phyloP scores from a whole-genome alignment of 1,140 invertebrate genomes.

The Scaptomyza graminum region DNA sequence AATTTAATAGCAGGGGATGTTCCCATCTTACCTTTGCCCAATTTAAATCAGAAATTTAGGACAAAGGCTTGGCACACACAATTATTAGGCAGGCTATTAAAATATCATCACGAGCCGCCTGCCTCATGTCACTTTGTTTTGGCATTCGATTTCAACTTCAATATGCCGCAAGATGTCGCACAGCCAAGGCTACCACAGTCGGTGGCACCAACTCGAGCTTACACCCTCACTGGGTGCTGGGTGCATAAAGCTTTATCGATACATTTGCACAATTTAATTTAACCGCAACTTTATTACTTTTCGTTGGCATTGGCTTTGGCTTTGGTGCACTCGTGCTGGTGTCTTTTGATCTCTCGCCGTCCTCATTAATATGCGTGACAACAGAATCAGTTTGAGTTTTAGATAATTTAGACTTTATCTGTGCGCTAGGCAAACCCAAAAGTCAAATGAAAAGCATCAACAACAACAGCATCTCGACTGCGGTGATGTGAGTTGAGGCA shows the following conservation, averaged over 20 bases:
- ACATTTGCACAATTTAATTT: slow-evolving; percentile 80
- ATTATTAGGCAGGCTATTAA: background rate
- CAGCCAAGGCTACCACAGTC: background rate
- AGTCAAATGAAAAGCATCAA: slow-evolving; percentile 16
- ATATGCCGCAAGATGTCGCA: slow-evolving; percentile 23
- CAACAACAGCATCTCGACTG: slow-evolving; percentile 1
- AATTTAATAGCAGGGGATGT: too few species aligned
- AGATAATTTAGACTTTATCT: slow-evolving; percentile 76
- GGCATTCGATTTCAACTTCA: slow-evolving; percentile 4
- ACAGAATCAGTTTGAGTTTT: slow-evolving; percentile 75
- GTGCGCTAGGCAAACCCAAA: slow-evolving; percentile 27
- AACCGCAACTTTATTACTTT: slow-evolving; percentile 80
- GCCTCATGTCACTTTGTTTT: background rate
- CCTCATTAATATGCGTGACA: slow-evolving; percentile 76
- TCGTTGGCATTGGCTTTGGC: slow-evolving; percentile 43
- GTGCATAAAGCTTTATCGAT: slow-evolving; percentile 72
- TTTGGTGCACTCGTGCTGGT: slow-evolving; percentile 57
- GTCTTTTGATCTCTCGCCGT: slow-evolving; percentile 56
- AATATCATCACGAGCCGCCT: background rate
- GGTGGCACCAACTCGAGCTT: background rate
- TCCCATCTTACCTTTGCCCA: too few species aligned
- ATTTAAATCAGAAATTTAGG: background rate
- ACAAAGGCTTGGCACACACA: background rate
- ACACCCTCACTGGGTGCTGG: slow-evolving; percentile 3
- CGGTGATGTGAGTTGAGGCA: background rate